These are phyloP conservation scores for Protobothrops flavoviridis DNA, from an alignment of 2,113 vertebrate genomes.

Conservation along the genomic window DNA sequence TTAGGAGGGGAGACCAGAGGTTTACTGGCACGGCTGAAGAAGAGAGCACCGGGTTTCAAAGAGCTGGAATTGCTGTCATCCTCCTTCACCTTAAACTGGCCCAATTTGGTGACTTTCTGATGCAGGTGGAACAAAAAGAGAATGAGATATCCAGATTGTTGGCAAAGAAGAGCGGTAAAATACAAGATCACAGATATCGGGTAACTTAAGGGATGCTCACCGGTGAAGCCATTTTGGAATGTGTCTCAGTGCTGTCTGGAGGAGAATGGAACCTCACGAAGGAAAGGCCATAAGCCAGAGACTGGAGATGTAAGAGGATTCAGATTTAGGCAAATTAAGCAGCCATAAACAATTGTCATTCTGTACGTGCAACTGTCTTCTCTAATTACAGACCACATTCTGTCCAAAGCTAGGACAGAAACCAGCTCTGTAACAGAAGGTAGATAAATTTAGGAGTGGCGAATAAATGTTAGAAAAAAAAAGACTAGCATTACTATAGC, in stretches of 20 bases:
- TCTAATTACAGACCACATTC: rapidly evolving
- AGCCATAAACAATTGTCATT: neutral
- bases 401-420: neutral
- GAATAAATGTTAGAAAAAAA: neutral
- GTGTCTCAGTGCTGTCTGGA: conserved; percentile 75
- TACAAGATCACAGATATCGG: neutral
- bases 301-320: conserved; percentile 59
- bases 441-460: neutral
- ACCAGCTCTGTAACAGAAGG: neutral
- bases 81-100: conserved; percentile 87
- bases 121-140: conserved; percentile 10
- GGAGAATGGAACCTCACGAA: conserved; percentile 86
- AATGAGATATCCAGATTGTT: neutral
- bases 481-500: neutral
- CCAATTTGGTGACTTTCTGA: conserved; percentile 87
- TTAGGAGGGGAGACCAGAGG: conserved; percentile 58
- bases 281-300: conserved; percentile 81
- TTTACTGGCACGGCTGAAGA: conserved; percentile 78
- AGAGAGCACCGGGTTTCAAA: conserved; percentile 83
- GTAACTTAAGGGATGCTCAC: conserved; percentile 65
- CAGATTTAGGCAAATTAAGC: neutral
- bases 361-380: neutral
- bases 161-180: neutral
- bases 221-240: conserved; percentile 59
- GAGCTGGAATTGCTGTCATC: conserved; percentile 70